Evolutionary conservation across 2,797 vertebrate species (phyloP), one percentile per base, ranked within the genome.

Genomic region (Eulemur mongoz): DNA sequence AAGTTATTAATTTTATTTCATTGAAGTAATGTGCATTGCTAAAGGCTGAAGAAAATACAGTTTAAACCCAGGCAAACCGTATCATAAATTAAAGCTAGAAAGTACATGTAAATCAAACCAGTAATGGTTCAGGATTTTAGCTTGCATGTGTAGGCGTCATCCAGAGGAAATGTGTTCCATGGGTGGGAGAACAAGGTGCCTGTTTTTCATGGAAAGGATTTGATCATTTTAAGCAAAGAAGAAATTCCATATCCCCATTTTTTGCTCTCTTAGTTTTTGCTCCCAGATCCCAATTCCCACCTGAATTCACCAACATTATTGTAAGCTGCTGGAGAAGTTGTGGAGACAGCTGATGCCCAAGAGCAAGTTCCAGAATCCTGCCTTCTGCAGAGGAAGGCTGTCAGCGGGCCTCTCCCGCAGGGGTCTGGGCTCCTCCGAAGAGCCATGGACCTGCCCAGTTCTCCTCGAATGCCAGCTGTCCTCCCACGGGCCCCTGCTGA

Each of bases 1-100:
- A 96, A 88, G 43, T 88, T 95, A 93, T 87, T 90, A 88, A 93
- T 94, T 97, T 92, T 92, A 94, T 88, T 88, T 92, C 96, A 81
- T 85, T 92, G 80, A 95, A 91, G 67, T 85, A 57, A 73, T 89
- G 48, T 54, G 73, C 32, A 13, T 91, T 92, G 96, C 72, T 88
- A 57, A 94, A 89, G 72, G 48, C 94, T 88, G 50, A 90, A 93
- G 92, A 84, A 95, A 96, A 85, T 32, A 63, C 35, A 79, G 50
- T 69, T 69, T 95, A 76, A 70, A 80, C 22, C 70, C 83, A 94
- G 76, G 87, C 61, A 94, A 89, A 78, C n/a, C 17, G 17, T 94
- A 85, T 90, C 94, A 92, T 93, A 93, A 96, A 87, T 93, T 69
- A 97, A 85, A 95, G 45, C 65, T 75, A 91, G 27, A 88, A 93